Base-by-base conservation (phyloP, 2,888 invertebrate genomes). In the Polymixis flavicincta region DNA sequence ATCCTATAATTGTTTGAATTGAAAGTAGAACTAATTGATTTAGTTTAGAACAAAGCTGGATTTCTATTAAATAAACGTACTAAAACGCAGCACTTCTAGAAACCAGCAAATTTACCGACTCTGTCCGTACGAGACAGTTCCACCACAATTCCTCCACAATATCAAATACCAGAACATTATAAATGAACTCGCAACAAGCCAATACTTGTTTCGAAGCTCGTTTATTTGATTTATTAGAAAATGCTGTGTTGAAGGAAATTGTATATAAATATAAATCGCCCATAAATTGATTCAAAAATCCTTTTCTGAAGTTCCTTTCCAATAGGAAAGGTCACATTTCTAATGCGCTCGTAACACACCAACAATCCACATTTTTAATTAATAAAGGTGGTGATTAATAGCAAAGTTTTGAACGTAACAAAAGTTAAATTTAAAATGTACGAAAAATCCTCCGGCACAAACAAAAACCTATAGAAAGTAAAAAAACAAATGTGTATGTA, bases 151-250 rank as follows among this genome's bases (percentile, higher is more conserved):
- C 8, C 7, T n/a, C 52, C 19, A 45, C 8, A 50, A 22, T 22
- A 71, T 45, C n/a, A 78, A 37, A 80, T 55, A 68, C 37, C 11
- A n/a, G n/a, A 52, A 19, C n/a, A 37, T 42, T 28, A 42, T 54
- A 54, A 55, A 57, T n/a, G 45, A 32, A 48, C 45, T 72, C 19
- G 17, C n/a, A 61, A 55, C 14, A 61, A 80, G 48, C 25, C 14
- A 76, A 80, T 72, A 50, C 37, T 45, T 45, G 60, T 45, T 32
- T 28, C 19, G 42, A 63, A 50, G 22, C 76, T 76, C 54, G 32
- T 54, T 63, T 79, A 79, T 79, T 79, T 71, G 54, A 60, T 76
- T 72, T 50, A 61, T 61, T 32, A 32, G 55, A 61, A 55, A 61
- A 73, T n/a, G 2, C 37, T 42, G 8, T 14, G 57, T 57, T 42